Base-by-base conservation (phyloP, 2,113 vertebrate species). In the Melanerpes formicivorus region DNA sequence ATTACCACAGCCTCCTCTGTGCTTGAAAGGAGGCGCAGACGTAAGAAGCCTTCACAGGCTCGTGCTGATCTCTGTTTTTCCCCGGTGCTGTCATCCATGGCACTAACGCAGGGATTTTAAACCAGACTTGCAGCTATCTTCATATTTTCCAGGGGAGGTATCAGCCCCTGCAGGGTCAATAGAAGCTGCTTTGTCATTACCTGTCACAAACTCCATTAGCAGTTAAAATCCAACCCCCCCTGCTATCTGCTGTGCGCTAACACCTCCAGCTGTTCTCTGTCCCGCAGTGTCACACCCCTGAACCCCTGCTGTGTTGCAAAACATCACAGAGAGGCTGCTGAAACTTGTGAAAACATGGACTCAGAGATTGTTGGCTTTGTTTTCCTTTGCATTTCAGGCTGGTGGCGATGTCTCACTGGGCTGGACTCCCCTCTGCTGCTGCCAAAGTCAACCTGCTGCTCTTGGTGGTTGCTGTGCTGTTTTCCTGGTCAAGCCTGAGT, bases 331-430 rank as follows among this genome's bases (percentile, higher is more conserved):
- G 69, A 86, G 59, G 60, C 50, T 34, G 42, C 70, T 52, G 63
- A 71, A 94, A 78, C 56, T 80, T 72, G 65, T 9, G 58, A 84
- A 81, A 94, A 70, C 1, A 0, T 7, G 5, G 26, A 30, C 55
- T 90, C 14, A 94, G 59, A 21, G 7, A 1, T 9, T 5, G 22
- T 29, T 78, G 8, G 14, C 12, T 80, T 86, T 92, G 59, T 88
- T 88, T 77, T 72, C 25, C 60, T 87, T 87, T 87, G 59, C 25
- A 1, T 96, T 96, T 62, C 91, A 97, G 97, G 74, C 66, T 92
- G 95, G 23, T 83, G 87, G 85, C 70, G 4, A 96, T 97, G 95
- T 77, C 90, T 86, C 11, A 1, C n/a, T n/a, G 90, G 90, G n/a
- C 69, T 0, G 2, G 19, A 32, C 63, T 87, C 40, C 59, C 78